Evolutionary conservation across 2,888 invertebrate species (phyloP).

Genomic region (Halictus quadricinctus): DNA sequence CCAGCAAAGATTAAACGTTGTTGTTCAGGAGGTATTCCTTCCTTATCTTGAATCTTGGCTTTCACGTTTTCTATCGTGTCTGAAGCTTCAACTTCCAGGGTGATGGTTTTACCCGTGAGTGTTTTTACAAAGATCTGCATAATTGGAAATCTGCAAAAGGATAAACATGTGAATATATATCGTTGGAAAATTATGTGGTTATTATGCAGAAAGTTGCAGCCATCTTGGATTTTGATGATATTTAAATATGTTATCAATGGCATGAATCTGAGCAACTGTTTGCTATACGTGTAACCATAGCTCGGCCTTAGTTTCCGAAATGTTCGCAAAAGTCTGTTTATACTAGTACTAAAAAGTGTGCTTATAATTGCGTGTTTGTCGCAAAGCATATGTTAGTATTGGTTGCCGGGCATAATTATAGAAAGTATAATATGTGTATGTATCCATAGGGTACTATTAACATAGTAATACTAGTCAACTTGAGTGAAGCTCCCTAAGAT

Average conservation of each 20-base stretch:
- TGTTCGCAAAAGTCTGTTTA: neutral
- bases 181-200: neutral
- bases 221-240: neutral
- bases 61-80: too few species aligned
- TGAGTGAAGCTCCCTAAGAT: too few species aligned
- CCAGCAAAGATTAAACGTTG: too few species aligned
- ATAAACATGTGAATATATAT: neutral
- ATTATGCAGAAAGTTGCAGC: neutral
- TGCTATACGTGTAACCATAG: neutral
- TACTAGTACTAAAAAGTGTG: neutral
- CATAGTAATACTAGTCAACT: too few species aligned
- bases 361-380: neutral
- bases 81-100: too few species aligned
- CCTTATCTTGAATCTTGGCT: too few species aligned
- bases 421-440: neutral
- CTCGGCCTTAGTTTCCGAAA: too few species aligned
- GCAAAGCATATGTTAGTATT: neutral
- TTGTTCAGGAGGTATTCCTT: too few species aligned
- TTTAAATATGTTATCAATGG: too few species aligned
- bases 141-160: conserved; percentile 13
- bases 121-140: conserved; percentile 88
- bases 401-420: neutral
- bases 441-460: neutral
- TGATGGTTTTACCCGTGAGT: conserved; percentile 81
- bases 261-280: too few species aligned